A percentile compares a stretch with the other conserved stretches of the same genome.
phyloP scores from a whole-genome alignment of 2,888 invertebrate species.

The Pyrocoelia pectoralis region DNA sequence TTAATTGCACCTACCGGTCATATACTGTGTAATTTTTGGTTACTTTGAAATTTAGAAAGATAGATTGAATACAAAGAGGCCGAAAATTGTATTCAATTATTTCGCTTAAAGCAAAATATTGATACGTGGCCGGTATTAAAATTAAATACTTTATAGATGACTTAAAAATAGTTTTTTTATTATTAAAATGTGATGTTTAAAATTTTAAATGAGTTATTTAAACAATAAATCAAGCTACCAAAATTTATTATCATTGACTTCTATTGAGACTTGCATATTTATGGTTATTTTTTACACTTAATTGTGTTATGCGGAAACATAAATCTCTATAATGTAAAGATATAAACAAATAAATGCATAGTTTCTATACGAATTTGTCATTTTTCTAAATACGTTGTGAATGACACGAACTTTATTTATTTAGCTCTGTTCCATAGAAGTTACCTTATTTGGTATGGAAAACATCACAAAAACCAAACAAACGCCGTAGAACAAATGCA shows the following conservation, averaged over 20 bases:
- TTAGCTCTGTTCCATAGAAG: too few relatives aligned
- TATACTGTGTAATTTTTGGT: slow-evolving; percentile 13
- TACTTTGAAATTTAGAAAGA: slow-evolving; percentile 29
- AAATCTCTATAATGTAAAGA: too few relatives aligned
- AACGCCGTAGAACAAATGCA: too few relatives aligned
- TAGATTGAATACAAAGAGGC: slow-evolving; percentile 27
- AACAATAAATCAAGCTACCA: background rate
- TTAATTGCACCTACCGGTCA: slow-evolving; percentile 33
- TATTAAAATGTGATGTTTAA: background rate
- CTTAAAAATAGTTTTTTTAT: background rate
- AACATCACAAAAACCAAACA: too few relatives aligned
- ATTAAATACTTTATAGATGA: background rate
- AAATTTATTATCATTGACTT: background rate
- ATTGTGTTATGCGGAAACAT: too few relatives aligned
- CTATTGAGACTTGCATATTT: background rate
- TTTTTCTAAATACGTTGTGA: too few relatives aligned
- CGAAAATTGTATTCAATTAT: slow-evolving; percentile 19
- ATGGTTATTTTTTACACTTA: background rate
- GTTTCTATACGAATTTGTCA: too few relatives aligned
- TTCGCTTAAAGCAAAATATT: background rate
- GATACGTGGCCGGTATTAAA: background rate
- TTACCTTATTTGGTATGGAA: too few relatives aligned
- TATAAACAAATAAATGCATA: too few relatives aligned
- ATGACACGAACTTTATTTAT: too few relatives aligned
- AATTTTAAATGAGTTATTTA: background rate